Conservation (phyloP, 2,797 vertebrate genomes). For the Sebastes itinus region DNA sequence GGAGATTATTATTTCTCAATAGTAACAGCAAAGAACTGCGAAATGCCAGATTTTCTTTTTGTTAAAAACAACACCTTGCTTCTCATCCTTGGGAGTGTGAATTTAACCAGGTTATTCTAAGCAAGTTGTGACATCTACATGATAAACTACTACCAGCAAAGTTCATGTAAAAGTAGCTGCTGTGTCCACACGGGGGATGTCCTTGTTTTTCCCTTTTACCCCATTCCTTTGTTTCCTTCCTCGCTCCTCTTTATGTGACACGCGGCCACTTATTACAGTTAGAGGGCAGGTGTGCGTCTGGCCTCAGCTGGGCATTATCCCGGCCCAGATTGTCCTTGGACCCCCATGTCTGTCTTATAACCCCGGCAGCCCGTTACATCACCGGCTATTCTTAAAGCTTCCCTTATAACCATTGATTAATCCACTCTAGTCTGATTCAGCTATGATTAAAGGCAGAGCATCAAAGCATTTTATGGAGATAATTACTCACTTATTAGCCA, state of each 20-base stretch:
- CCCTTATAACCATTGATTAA: slow-evolving; percentile 57
- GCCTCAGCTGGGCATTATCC: slow-evolving; percentile 78
- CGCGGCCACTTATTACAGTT: slow-evolving; percentile 62
- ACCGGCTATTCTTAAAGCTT: slow-evolving; percentile 62
- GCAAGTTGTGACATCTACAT: background rate
- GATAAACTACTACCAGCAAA: background rate
- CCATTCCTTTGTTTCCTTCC: slow-evolving; percentile 26
- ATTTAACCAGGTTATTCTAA: slow-evolving; percentile 4
- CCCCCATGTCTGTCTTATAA: slow-evolving; percentile 66
- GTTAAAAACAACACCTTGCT: slow-evolving; percentile 21
- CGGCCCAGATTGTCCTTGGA: slow-evolving; percentile 77
- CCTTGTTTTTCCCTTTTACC: background rate
- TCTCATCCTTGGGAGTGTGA: background rate
- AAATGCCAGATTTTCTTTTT: slow-evolving; percentile 4
- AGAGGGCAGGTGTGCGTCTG: slow-evolving; percentile 69
- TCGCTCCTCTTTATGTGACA: slow-evolving; percentile 46
- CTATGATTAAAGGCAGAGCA: slow-evolving; percentile 73
- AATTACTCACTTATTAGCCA: slow-evolving; percentile 81
- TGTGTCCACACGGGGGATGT: background rate
- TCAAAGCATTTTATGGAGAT: slow-evolving; percentile 72
- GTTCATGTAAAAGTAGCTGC: slow-evolving; percentile 7
- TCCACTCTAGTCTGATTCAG: slow-evolving; percentile 65
- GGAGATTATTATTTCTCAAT: background rate
- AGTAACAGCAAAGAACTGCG: slow-evolving; percentile 3
- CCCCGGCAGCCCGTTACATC: slow-evolving; percentile 54